Evolutionary conservation across 2,113 vertebrate species (phyloP).

Genomic region (Gila orcuttii): DNA sequence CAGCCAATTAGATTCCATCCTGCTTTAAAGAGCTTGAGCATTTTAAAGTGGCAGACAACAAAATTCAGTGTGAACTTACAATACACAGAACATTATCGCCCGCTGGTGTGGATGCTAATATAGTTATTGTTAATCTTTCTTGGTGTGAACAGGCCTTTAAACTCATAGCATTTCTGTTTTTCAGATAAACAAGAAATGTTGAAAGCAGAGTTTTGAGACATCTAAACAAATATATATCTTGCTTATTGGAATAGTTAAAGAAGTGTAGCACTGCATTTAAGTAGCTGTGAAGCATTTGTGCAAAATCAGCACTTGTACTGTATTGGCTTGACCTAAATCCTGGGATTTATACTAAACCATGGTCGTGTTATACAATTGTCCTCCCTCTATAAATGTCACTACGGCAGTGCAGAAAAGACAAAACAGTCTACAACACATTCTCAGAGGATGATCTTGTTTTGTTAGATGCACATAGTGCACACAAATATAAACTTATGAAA

Average conservation of each 20-base stretch:
- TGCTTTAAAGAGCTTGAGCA: no score
- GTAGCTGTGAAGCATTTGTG: conserved; percentile 26
- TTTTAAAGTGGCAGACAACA: no score
- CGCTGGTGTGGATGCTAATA: no score
- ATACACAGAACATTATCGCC: no score
- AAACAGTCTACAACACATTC: not conserved
- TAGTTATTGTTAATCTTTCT: no score
- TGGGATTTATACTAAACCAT: conserved; percentile 75
- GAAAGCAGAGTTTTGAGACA: not conserved
- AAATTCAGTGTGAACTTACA: no score
- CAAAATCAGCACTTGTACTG: conserved; percentile 73
- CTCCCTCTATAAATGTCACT: conserved; percentile 59
- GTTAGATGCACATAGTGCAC: not conserved
- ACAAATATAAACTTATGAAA: not conserved
- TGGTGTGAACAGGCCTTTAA: no score
- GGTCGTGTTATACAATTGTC: conserved; percentile 70
- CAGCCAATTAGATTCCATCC: no score
- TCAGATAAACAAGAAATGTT: not conserved
- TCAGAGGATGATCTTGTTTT: not conserved
- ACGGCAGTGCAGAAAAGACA: conserved; percentile 63
- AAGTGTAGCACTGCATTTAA: not conserved
- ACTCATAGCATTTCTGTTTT: no score
- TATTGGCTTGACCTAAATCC: conserved; percentile 80
- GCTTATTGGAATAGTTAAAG: not conserved
- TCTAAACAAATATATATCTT: not conserved